Percentiles rank a stretch among this genome's conserved stretches.
phyloP scores from a whole-genome alignment of 2,888 invertebrate genomes.

The Mycogona germanica region DNA sequence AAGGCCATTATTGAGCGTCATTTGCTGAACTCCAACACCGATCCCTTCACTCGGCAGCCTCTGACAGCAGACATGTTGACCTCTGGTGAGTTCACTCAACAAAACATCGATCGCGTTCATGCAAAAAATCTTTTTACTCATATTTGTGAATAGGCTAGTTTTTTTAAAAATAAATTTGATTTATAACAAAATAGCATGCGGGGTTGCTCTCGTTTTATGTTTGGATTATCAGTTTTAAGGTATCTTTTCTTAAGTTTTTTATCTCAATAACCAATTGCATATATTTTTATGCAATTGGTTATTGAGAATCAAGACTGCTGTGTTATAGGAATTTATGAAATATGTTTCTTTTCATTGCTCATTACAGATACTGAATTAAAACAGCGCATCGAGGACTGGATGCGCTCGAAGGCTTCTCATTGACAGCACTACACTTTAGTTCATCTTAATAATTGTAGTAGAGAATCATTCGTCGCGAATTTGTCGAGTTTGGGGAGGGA shows the following conservation, averaged over 20 bases:
- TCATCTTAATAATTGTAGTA: too few relatives aligned
- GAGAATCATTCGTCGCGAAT: too few relatives aligned
- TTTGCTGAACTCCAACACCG: constrained; percentile 87
- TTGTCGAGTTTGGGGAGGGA: too few relatives aligned
- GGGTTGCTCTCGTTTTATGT: neutral
- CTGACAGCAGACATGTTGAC: constrained; percentile 86
- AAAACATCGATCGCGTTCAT: too few relatives aligned
- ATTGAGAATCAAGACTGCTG: too few relatives aligned
- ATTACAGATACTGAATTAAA: constrained; percentile 63
- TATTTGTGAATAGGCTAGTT: too few relatives aligned
- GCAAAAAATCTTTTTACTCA: neutral
- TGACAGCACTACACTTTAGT: too few relatives aligned
- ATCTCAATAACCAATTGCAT: too few relatives aligned
- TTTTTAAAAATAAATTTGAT: neutral
- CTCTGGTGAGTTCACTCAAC: constrained; percentile 49
- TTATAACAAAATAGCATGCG: neutral
- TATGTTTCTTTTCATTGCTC: too few relatives aligned
- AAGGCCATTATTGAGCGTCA: constrained; percentile 85
- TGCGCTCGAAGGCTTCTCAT: constrained; percentile 35
- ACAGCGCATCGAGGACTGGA: constrained; percentile 75
- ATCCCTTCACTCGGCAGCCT: constrained; percentile 94
- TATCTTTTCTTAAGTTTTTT: constrained; percentile 20
- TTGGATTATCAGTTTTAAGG: too few relatives aligned
- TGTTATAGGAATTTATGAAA: too few relatives aligned
- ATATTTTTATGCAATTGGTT: too few relatives aligned